These are phyloP conservation scores for Nerophis ophidion DNA, from an alignment of 2,113 vertebrate genomes.

Conservation along the genomic window DNA sequence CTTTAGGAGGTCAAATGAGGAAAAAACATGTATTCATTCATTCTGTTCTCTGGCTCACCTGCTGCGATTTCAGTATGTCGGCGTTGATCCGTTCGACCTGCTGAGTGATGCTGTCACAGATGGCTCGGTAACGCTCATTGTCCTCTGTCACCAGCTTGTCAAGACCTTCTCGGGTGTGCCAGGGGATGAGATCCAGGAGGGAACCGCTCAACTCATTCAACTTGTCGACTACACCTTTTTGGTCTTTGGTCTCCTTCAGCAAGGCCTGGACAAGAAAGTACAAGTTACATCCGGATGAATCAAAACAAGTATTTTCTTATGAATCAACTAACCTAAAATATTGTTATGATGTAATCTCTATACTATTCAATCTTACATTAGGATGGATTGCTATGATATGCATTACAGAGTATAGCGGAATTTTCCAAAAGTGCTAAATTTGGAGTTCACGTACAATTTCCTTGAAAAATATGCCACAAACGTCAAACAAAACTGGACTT, in stretches of 20 bases:
- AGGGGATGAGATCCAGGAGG: constrained; percentile 89
- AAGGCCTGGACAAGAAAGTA: constrained; percentile 70
- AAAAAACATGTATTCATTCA: background rate
- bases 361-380: no score
- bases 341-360: background rate
- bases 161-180: constrained; percentile 88
- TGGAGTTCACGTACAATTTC: no score
- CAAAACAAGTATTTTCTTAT: background rate
- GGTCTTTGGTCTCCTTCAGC: constrained; percentile 78
- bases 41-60: constrained; percentile 72
- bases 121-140: constrained; percentile 81
- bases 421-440: no score
- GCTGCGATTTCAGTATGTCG: constrained; percentile 84
- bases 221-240: constrained; percentile 78
- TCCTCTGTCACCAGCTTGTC: constrained; percentile 86
- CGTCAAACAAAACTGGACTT: no score
- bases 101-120: constrained; percentile 76
- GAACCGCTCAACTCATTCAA: constrained; percentile 87
- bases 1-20: background rate
- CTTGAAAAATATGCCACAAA: no score
- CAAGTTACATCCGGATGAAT: background rate
- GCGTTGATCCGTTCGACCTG: constrained; percentile 88
- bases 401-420: no score
- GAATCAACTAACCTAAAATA: background rate
- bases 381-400: no score